Evolutionary conservation across 1,140 invertebrate species (phyloP).

Genomic region (Heliconius melpomene): DNA sequence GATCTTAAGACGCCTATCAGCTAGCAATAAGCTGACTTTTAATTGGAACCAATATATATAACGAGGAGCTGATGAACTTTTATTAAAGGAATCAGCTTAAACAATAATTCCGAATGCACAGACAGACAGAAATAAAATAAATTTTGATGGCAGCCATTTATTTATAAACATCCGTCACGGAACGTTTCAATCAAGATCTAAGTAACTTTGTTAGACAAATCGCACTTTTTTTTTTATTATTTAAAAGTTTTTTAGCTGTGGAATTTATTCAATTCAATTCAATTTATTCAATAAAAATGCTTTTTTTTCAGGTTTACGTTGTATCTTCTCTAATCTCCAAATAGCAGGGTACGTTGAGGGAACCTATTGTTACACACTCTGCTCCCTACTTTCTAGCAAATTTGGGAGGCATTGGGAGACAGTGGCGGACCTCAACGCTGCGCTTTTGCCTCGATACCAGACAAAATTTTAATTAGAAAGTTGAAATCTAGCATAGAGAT

Average conservation of each 20-base stretch:
- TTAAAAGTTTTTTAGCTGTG: background rate
- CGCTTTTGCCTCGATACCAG: no score
- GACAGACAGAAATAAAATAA: slow-evolving; percentile 24
- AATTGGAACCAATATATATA: slow-evolving; percentile 9
- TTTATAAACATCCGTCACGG: slow-evolving; percentile 21
- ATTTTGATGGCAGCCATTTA: slow-evolving; percentile 8
- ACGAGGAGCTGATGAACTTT: slow-evolving; percentile 29
- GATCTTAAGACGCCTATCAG: background rate
- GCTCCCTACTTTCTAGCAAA: no score
- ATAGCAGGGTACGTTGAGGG: no score
- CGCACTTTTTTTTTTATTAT: background rate
- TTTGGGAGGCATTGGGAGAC: no score
- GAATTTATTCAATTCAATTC: background rate
- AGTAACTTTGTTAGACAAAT: background rate
- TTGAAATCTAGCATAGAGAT: no score
- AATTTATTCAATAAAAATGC: no score
- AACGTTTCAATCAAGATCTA: slow-evolving; percentile 13
- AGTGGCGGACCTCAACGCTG: no score
- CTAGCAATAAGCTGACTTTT: background rate
- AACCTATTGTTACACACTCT: no score
- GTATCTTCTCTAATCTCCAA: no score
- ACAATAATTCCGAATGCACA: slow-evolving; percentile 11
- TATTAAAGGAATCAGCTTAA: slow-evolving; percentile 31
- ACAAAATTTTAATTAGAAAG: no score
- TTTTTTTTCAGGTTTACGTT: no score